Evolutionary conservation across 2,797 vertebrate species (phyloP), one percentile per base, ranked within the genome.

Genomic region (Microhierax caerulescens): DNA sequence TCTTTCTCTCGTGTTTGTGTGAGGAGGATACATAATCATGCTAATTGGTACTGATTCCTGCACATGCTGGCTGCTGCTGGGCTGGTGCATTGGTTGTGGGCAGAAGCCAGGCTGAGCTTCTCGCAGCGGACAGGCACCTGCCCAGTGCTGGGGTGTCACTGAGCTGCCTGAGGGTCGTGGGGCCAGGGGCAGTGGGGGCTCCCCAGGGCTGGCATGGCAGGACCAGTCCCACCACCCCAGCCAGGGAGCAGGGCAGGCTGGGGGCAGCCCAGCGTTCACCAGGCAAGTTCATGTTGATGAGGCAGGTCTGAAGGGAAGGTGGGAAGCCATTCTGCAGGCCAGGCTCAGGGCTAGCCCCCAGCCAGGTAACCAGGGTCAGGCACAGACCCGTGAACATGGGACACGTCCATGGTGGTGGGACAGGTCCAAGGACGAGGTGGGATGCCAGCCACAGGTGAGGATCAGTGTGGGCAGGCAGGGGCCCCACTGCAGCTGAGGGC

Each of bases 131-230:
- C n/a, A 30, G 69, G 27, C 9, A 9, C 41, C 32, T 54, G 39
- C 54, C 50, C 56, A 5, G 21, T 0, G 2, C 57, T 8, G 20
- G 9, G 10, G 13, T 18, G 10, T 5, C 15, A 7, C 43, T 21
- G 64, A 21, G 34, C 60, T 32, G 20, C 60, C 43, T 10, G 17
- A 39, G 24, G n/a, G 27, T 34, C 1, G 2, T 1, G 27, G 43
- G 12, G 6, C 23, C 30, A 1, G 32, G 16, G 45, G 63, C 1
- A 0, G 9, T 0, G 0, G 24, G 61, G 28, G 3, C 7, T 79
- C 8, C n/a, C 36, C 4, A 2, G 14, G 16, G 25, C 25, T 24
- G 23, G 34, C 21, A 34, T 41, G 21, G 65, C 39, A 0, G 22
- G 9, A 30, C 13, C 25, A 5, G 39, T 37, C 21, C 16, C 32